Evolutionary conservation across 2,797 vertebrate genomes (phyloP).

Genomic region (Loriculus beryllinus): DNA sequence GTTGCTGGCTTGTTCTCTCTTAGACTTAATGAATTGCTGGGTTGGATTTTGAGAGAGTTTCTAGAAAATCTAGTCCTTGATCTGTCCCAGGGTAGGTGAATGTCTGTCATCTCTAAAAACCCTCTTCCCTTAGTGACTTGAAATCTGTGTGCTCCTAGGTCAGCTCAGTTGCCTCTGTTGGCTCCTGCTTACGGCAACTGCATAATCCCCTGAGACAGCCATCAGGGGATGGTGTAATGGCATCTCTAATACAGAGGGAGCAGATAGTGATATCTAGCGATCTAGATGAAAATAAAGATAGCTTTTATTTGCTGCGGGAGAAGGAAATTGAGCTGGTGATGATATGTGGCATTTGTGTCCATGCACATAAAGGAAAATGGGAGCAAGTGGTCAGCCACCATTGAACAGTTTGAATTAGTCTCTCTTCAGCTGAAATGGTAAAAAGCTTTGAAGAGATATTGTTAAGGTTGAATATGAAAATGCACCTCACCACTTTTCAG

Average conservation of each 20-base stretch:
- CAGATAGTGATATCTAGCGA: neutral
- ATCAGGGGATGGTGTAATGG: neutral
- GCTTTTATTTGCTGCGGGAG: neutral
- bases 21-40: neutral
- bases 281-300: neutral
- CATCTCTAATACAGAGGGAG: neutral
- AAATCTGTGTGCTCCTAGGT: neutral
- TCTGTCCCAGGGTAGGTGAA: neutral
- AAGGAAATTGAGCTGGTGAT: neutral
- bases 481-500: neutral
- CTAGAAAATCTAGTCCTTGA: slow-evolving; percentile 10
- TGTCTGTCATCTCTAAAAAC: neutral
- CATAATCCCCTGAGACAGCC: neutral
- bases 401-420: neutral
- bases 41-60: neutral
- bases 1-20: neutral
- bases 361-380: neutral
- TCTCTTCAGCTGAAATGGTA: neutral
- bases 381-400: neutral
- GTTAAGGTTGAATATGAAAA: neutral
- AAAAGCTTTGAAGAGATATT: neutral
- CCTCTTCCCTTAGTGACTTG: neutral
- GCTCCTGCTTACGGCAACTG: neutral
- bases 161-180: neutral
- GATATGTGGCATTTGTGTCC: neutral